Evolutionary conservation across 2,888 invertebrate species (phyloP).

Genomic region (Osedax fenrisi): DNA sequence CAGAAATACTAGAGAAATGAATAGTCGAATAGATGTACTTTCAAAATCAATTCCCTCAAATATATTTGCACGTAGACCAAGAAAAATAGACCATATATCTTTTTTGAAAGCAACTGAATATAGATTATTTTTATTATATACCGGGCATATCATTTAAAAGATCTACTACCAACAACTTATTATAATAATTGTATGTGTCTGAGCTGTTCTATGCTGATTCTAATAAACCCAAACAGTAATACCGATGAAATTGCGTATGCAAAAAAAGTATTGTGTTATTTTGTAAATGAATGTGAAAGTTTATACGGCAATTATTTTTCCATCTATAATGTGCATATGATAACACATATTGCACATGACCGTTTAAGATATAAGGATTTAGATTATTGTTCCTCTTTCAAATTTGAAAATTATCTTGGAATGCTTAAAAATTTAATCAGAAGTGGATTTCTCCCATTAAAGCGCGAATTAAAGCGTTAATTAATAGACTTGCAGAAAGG

Average conservation of each 20-base stretch:
- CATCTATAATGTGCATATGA: background rate
- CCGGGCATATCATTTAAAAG: background rate
- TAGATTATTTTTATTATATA: background rate
- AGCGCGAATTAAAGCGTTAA: no score
- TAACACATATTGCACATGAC: background rate
- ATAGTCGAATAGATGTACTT: background rate
- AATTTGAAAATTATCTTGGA: background rate
- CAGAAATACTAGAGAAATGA: background rate
- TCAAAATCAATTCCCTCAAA: background rate
- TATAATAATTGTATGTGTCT: no score
- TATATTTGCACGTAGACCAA: background rate
- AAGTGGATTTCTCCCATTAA: no score
- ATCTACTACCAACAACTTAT: no score
- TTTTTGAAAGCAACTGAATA: background rate
- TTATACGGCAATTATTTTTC: background rate
- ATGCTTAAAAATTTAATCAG: background rate
- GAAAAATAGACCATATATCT: background rate
- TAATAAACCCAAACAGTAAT: background rate
- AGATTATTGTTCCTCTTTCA: background rate
- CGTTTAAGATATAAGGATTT: background rate
- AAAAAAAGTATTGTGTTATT: background rate
- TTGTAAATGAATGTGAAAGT: background rate
- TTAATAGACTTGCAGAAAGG: background rate
- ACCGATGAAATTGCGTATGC: background rate
- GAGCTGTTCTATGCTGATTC: background rate